Evolutionary conservation across 2,797 vertebrate genomes (phyloP), one percentile per base, ranked within the genome.

Genomic region (Anabas testudineus): DNA sequence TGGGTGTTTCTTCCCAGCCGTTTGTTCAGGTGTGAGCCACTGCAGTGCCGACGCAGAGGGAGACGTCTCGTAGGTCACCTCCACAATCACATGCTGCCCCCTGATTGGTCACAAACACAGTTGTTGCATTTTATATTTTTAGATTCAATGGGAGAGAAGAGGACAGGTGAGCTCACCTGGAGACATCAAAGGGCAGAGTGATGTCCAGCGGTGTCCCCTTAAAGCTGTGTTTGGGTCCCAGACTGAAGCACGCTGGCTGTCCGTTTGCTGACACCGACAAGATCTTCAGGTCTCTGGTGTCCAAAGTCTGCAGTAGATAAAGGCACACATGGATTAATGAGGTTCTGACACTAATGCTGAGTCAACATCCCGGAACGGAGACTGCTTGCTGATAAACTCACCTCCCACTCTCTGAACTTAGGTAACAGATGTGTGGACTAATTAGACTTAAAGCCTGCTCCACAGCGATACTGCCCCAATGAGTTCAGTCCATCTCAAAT

Each of bases 1-100:
- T 0, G 98, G 96, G 1, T 96, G 93, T 12, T 93, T 88, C 88
- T 97, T 99, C 47, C 98, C 97, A 0, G 97, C 97, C 0, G 98
- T 99, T 90, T 99, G 97, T 22, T 95, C 95, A 9, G 97, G 95
- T 24, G 90, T 93, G 80, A 99, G 95, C 97, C 98, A 99, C 73
- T 99, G 97, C 65, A 99, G 95, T 10, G 97, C 97, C 0, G 94
- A 92, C 2, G 98, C 96, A 1, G 87, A 90, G 0, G 97, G 97
- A 63, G 96, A 95, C 0, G 97, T 99, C 88, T 98, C 96, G 74
- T 97, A 99, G 77, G 92, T 92, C 76, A 98, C 95, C 89, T 97
- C 95, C 61, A 99, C 84, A 48, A 98, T 89, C 37, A 94, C 93
- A 70, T 99, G 96, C 93, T 99, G 96, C 43, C 97, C 97, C 83